phyloP scores from a whole-genome alignment of 1,140 invertebrate species.

The Subanguina moxae region DNA sequence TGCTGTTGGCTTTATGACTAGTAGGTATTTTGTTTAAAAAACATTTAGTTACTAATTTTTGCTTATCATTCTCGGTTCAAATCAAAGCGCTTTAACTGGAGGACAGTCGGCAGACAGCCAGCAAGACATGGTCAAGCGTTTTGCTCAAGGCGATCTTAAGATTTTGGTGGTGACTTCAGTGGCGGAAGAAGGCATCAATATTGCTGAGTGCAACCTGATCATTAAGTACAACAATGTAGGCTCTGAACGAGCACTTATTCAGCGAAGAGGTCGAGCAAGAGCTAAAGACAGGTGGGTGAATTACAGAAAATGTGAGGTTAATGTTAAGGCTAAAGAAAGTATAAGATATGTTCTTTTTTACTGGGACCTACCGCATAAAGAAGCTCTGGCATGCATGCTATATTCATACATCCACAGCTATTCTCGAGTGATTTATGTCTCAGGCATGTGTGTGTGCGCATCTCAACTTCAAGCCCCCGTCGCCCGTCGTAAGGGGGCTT shows the following conservation, averaged over 20 bases:
- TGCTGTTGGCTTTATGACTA: constrained; percentile 9
- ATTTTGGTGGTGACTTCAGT: constrained; percentile 30
- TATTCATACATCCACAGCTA: no score
- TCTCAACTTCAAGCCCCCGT: no score
- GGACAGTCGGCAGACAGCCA: constrained; percentile 23
- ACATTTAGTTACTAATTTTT: not conserved
- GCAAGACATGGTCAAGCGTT: constrained; percentile 13
- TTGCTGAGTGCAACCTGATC: constrained; percentile 30
- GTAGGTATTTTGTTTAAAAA: not conserved
- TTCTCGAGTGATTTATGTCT: no score
- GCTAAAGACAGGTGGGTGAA: constrained; percentile 10
- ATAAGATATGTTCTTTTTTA: no score
- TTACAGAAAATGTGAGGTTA: no score
- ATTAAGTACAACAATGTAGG: constrained; percentile 35
- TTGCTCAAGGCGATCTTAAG: constrained; percentile 24
- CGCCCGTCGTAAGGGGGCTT: no score
- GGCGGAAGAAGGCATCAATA: constrained; percentile 31
- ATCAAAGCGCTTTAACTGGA: constrained; percentile 19
- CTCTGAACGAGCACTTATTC: constrained; percentile 23
- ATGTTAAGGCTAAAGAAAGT: no score
- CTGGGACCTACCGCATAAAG: no score
- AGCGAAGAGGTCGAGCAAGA: constrained; percentile 28
- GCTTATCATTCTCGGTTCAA: constrained; percentile 22
- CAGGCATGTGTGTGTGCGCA: no score
- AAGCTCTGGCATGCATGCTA: no score